Evolutionary conservation across 2,113 vertebrate species (phyloP), one percentile per base, ranked within the genome.

Genomic region (Arizona elegans): DNA sequence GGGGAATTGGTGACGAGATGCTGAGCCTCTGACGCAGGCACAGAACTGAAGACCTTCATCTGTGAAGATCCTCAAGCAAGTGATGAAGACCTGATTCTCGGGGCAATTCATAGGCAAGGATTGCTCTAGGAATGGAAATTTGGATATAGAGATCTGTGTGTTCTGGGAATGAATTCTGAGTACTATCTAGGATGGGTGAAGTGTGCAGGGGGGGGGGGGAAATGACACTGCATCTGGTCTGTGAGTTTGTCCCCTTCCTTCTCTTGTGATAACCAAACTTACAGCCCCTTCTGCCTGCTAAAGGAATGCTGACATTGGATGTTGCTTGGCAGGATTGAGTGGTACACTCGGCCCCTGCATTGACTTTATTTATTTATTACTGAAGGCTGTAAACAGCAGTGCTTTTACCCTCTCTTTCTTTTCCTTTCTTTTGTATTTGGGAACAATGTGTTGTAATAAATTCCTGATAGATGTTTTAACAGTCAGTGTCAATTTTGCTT

Each of bases 401-500:
- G 96, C 96, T 96, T 97, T 96, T 97, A 97, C 93, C 96, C 96
- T 97, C 91, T 92, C 94, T 94, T 97, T 97, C 96, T 95, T 97
- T 97, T 97, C 97, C 96, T 97, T 97, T 97, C 96, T 97, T 97
- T 97, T 97, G 97, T 97, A 97, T 96, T 96, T 97, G 96, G 96
- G 90, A 97, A 97, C 96, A 95, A 97, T 0, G 95, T 97, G 96
- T 97, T 97, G 97, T 97, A 97, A 97, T 97, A 97, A 97, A 97
- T 96, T 96, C 97, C 96, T 96, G 0, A 94, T 97, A 97, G 96
- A 95, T 97, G 97, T 97, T 97, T 97, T 97, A 97, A 97, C 87
- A 93, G 94, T 33, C 93, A 93, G 96, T 96, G 95, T 97, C 91
- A 33, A 92, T 92, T 94, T 94, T 95, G 81, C 53, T 97, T 96